Percentiles rank a stretch among this genome's conserved stretches.
Conservation (phyloP, 2,113 vertebrate genomes). For the Sinocyclocheilus anshuiensis region DNA sequence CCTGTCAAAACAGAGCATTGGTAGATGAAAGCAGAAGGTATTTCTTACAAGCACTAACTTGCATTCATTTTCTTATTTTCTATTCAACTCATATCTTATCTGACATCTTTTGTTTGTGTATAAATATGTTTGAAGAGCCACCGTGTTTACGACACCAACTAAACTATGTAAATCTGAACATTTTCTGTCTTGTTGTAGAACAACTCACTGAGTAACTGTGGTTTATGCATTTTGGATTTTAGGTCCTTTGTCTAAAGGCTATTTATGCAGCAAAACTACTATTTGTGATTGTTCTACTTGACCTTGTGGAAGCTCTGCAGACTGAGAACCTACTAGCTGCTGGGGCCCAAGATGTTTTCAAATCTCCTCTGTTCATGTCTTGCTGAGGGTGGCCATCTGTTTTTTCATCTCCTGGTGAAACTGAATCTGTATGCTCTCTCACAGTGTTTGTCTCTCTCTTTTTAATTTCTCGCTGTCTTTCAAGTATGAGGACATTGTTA, state of each 20-base stretch:
- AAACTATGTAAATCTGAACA: background rate
- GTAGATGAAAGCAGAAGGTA: constrained; percentile 3
- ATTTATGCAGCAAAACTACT: constrained; percentile 23
- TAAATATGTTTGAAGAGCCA: background rate
- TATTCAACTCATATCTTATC: background rate
- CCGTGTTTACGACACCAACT: background rate
- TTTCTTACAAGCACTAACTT: constrained; percentile 23
- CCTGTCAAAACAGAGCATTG: constrained; percentile 7
- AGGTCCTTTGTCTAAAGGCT: background rate
- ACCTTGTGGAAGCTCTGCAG: constrained; percentile 54
- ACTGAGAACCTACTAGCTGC: constrained; percentile 58
- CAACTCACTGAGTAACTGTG: background rate
- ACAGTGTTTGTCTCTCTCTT: constrained; percentile 20
- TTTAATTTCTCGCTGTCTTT: constrained; percentile 15
- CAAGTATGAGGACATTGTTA: background rate
- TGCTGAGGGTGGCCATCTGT: constrained; percentile 77
- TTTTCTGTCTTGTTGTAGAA: background rate
- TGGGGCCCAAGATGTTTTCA: constrained; percentile 76
- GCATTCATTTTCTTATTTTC: background rate
- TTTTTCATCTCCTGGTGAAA: constrained; percentile 69
- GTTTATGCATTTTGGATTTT: background rate
- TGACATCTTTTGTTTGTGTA: background rate
- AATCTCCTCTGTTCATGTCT: constrained; percentile 73
- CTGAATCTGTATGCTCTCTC: constrained; percentile 53
- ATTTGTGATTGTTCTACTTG: constrained; percentile 56